Evolutionary conservation across 2,888 invertebrate species (phyloP), one percentile per base, ranked within the genome.

Genomic region (Andrena bicolor): DNA sequence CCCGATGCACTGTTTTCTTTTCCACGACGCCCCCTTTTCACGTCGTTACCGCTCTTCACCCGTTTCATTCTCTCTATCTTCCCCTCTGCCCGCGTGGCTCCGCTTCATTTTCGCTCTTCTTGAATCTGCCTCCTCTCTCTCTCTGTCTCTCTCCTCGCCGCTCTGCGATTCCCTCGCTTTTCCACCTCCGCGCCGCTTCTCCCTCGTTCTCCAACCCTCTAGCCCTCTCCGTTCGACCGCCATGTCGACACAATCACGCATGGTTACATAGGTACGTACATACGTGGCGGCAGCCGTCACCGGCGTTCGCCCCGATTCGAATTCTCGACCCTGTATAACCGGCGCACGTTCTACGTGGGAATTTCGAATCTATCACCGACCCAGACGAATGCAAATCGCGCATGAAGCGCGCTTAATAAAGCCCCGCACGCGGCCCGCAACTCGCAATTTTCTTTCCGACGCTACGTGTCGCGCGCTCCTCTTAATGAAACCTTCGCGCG

Each of bases 341-440:
- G 80, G 74, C 83, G 83, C 90, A 88, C 89, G 83, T 86, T 82
- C 88, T 87, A 89, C 82, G 82, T 87, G 87, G 87, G 83, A 90
- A 89, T 90, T 89, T 89, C 86, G 68, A 90, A 90, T 90, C 88
- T 86, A 89, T 90, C 89, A 83, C 77, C 87, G 82, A 89, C 79
- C 87, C 89, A 90, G 90, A 82, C 90, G 89, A 90, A 89, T 89
- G 90, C 89, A 89, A 89, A 89, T 90, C 86, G 84, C 83, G 84
- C 85, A 89, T 89, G 90, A 87, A 90, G 82, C 90, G 88, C 88
- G 90, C 86, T 88, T 88, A 88, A 88, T 89, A 88, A 89, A 88
- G 88, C 85, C 80, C 72, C 78, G 89, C 86, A 84, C 88, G 89
- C 86, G 84, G 88, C 72, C 82, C 83, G 89, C 88, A 88, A 89